These are phyloP conservation scores for Amyelois transitella DNA, from an alignment of 1,140 invertebrate species.

Conservation along the genomic window DNA sequence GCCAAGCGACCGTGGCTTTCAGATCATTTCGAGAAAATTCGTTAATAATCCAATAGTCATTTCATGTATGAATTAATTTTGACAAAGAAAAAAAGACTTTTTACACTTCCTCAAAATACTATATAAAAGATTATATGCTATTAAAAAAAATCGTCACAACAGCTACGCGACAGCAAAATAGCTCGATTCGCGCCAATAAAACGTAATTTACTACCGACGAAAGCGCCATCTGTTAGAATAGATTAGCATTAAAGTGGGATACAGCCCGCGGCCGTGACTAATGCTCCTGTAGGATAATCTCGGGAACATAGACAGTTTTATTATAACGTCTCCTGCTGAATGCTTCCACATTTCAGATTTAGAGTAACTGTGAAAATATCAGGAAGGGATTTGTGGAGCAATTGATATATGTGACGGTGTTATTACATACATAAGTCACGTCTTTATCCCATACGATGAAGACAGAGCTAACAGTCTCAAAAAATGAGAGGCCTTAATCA, in stretches of 20 bases:
- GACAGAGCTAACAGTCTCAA: too few relatives aligned
- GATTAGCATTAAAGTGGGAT: constrained; percentile 38
- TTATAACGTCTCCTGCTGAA: constrained; percentile 5
- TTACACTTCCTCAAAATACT: background rate
- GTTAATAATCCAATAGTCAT: too few relatives aligned
- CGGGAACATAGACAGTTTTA: constrained; percentile 13
- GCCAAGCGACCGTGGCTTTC: too few relatives aligned
- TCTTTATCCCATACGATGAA: too few relatives aligned
- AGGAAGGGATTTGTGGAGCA: background rate
- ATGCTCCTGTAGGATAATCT: constrained; percentile 20
- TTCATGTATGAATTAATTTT: too few relatives aligned
- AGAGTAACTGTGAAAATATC: background rate
- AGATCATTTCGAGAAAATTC: too few relatives aligned
- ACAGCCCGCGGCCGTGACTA: constrained; percentile 19
- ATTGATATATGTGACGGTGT: too few relatives aligned
- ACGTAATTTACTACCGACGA: constrained; percentile 26
- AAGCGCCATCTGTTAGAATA: constrained; percentile 32
- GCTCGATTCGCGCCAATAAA: constrained; percentile 17
- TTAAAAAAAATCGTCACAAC: background rate
- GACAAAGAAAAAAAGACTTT: background rate
- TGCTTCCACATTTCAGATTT: constrained; percentile 4
- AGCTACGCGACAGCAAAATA: too few relatives aligned
- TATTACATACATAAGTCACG: too few relatives aligned
- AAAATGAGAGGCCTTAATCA: too few relatives aligned
- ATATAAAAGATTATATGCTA: background rate